These are phyloP conservation scores for Archocentrus centrarchus DNA, from an alignment of 2,113 vertebrate genomes.

Conservation along the genomic window DNA sequence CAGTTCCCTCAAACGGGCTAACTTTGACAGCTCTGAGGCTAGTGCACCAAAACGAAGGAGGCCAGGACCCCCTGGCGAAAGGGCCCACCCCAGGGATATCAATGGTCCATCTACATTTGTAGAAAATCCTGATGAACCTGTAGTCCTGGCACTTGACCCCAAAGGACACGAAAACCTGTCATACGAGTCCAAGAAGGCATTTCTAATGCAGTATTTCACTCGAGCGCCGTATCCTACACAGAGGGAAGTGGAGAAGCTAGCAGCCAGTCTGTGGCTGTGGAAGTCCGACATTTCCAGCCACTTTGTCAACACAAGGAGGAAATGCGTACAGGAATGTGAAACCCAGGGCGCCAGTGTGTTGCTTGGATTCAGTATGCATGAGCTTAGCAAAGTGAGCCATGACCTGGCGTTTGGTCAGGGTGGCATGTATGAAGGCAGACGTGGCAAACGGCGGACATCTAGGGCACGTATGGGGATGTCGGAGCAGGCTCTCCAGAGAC, in stretches of 20 bases:
- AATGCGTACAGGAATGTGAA: constrained; percentile 91
- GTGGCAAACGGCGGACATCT: constrained; percentile 83
- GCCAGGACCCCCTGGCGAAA: constrained; percentile 77
- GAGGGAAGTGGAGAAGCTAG: constrained; percentile 94
- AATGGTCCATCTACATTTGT: constrained; percentile 80
- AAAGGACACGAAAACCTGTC: constrained; percentile 95
- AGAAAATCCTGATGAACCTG: constrained; percentile 92
- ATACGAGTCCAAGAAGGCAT: constrained; percentile 93
- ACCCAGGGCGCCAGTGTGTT: constrained; percentile 86
- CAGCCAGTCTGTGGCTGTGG: constrained; percentile 95
- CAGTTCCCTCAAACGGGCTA: constrained; percentile 85
- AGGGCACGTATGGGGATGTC: constrained; percentile 82
- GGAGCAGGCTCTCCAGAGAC: constrained; percentile 63
- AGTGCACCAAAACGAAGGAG: constrained; percentile 88
- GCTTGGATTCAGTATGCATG: constrained; percentile 95
- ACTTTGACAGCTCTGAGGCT: constrained; percentile 85
- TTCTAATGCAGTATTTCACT: constrained; percentile 95
- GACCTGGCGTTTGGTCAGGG: constrained; percentile 86
- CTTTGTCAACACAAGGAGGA: constrained; percentile 92
- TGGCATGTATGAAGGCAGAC: constrained; percentile 83
- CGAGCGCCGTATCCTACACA: constrained; percentile 90
- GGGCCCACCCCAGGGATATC: constrained; percentile 74
- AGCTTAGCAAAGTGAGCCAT: constrained; percentile 88
- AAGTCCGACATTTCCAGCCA: constrained; percentile 95
- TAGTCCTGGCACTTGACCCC: constrained; percentile 91